Conservation (phyloP, 2,113 vertebrate genomes). For the Oreotrochilus melanogaster region DNA sequence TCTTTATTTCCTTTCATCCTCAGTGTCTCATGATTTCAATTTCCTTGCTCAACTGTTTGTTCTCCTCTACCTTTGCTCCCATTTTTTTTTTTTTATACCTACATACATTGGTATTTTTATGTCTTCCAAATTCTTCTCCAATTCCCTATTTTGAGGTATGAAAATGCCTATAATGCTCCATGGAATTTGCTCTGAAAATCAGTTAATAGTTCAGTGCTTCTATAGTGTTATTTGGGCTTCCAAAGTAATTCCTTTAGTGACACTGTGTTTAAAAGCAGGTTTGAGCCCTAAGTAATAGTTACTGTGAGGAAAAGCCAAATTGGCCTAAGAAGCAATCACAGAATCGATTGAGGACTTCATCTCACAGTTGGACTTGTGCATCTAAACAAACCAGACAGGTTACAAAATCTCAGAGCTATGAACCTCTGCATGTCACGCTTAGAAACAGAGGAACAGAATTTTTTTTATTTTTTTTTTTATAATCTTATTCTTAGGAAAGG, state of each 20-base stretch:
- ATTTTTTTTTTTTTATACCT: not conserved
- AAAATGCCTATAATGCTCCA: not conserved
- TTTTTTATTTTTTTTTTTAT: accelerated
- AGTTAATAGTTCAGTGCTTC: not conserved
- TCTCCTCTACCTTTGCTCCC: not conserved
- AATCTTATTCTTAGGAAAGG: not conserved
- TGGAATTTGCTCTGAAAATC: not conserved
- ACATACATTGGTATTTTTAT: constrained; percentile 36
- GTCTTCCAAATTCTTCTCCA: constrained; percentile 6
- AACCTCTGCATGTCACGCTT: not conserved
- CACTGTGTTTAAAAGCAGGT: not conserved
- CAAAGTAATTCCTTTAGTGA: not conserved
- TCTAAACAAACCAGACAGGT: not conserved
- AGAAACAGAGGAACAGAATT: too few species aligned
- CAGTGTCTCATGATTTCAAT: not conserved
- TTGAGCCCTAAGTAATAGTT: not conserved
- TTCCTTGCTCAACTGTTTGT: not conserved
- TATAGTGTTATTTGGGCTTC: not conserved
- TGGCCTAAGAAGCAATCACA: not conserved
- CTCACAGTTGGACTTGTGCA: not conserved
- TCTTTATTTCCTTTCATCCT: not conserved
- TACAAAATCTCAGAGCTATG: not conserved
- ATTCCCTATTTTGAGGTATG: constrained; percentile 13
- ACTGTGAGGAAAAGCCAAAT: not conserved
- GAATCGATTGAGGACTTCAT: not conserved